Conservation (phyloP, 2,797 vertebrate species). For the Enteromius unitaeniatus region DNA sequence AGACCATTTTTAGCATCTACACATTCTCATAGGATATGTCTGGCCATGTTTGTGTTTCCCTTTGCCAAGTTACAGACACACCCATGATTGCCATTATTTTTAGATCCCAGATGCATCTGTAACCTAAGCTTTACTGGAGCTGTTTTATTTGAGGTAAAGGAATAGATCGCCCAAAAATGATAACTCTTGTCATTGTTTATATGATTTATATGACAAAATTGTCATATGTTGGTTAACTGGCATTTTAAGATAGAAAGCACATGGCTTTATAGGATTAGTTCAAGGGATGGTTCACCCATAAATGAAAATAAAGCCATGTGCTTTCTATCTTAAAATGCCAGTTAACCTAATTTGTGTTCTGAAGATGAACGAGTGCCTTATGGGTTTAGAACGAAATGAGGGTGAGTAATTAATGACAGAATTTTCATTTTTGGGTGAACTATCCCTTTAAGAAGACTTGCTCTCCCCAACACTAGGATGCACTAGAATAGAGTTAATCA, state of each 20-base stretch:
- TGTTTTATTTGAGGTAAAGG: background rate
- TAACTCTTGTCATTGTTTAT: background rate
- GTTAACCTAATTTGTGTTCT: no score
- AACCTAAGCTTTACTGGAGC: background rate
- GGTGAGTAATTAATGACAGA: no score
- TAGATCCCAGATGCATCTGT: slow-evolving; percentile 1
- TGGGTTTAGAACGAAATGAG: no score
- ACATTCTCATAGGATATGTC: background rate
- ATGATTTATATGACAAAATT: background rate
- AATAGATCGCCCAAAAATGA: background rate
- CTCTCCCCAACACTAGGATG: background rate
- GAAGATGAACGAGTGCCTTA: no score
- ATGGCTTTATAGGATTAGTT: background rate
- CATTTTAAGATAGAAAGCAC: background rate
- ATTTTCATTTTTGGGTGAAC: no score
- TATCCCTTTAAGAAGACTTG: background rate
- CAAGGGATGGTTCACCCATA: no score
- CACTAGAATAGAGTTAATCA: background rate
- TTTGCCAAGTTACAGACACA: slow-evolving; percentile 34
- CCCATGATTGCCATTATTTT: slow-evolving; percentile 20
- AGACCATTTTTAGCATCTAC: background rate
- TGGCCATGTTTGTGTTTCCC: slow-evolving; percentile 28
- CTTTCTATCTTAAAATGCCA: no score
- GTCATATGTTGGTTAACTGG: background rate
- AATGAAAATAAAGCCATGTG: no score